Evolutionary conservation across 1,140 invertebrate species (phyloP).

Genomic region (Dinothrombium tinctorium): DNA sequence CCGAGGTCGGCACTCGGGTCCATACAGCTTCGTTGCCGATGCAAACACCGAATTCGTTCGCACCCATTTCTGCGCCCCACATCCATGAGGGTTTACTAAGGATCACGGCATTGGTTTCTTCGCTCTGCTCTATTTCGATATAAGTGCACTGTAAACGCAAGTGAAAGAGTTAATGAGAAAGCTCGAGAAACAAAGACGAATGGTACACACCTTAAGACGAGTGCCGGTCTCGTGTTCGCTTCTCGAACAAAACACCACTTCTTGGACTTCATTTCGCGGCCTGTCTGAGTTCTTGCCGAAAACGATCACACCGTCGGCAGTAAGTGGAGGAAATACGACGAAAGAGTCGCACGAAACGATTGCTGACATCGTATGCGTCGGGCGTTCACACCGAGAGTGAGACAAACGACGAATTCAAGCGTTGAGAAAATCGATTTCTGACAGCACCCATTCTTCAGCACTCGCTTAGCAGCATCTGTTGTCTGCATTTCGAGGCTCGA

Average conservation of each 20-base stretch:
- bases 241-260: conserved; percentile 35
- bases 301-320: no score
- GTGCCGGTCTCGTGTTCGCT: conserved; percentile 20
- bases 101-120: conserved; percentile 35
- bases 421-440: no score
- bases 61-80: conserved; percentile 59
- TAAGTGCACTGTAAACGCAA: conserved; percentile 40
- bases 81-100: conserved; percentile 49
- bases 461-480: no score
- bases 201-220: conserved; percentile 24
- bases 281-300: conserved; percentile 55
- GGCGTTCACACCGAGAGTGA: no score
- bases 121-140: conserved; percentile 36
- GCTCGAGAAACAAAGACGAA: not conserved
- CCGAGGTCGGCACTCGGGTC: conserved; percentile 27
- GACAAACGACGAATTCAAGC: no score
- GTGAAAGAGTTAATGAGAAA: conserved; percentile 5
- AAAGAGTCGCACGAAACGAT: no score
- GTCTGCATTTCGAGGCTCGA: no score
- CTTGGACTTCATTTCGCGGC: conserved; percentile 41
- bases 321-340: no score
- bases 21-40: conserved; percentile 48
- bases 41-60: conserved; percentile 42
- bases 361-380: no score
- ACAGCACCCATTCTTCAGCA: no score